phyloP scores from a whole-genome alignment of 2,113 vertebrate species.

The Silurus meridionalis region DNA sequence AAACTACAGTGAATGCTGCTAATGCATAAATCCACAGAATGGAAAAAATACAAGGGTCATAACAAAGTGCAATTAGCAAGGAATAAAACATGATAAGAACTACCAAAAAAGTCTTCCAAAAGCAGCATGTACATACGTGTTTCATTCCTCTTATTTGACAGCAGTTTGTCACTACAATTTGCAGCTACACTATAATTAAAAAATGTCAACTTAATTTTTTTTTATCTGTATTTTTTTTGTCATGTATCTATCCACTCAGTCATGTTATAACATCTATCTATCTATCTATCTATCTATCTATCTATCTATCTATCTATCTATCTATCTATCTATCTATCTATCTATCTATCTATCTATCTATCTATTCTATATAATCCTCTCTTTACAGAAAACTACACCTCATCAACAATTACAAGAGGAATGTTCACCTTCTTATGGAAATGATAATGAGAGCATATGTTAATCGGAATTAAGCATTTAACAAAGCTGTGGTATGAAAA shows the following conservation, averaged over 20 bases:
- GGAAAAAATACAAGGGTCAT: background rate
- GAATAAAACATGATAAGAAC: background rate
- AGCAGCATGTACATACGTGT: background rate
- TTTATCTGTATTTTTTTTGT: too few species aligned
- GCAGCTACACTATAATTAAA: background rate
- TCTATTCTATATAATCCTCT: background rate
- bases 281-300: too few species aligned
- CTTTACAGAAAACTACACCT: background rate
- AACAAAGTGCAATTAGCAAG: background rate
- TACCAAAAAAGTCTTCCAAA: background rate
- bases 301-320: too few species aligned
- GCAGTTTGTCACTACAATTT: background rate
- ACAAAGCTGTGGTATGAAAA: background rate
- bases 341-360: too few species aligned
- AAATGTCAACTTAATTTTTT: too few species aligned
- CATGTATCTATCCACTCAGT: too few species aligned
- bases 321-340: too few species aligned
- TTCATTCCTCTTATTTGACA: background rate
- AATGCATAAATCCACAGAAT: background rate
- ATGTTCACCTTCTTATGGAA: background rate
- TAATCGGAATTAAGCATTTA: background rate
- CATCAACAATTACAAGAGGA: background rate
- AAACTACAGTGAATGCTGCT: constrained; percentile 8
- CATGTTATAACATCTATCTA: too few species aligned
- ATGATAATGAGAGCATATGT: background rate